These are phyloP conservation scores for Merluccius polli DNA, from an alignment of 2,797 vertebrate genomes.

Conservation along the genomic window DNA sequence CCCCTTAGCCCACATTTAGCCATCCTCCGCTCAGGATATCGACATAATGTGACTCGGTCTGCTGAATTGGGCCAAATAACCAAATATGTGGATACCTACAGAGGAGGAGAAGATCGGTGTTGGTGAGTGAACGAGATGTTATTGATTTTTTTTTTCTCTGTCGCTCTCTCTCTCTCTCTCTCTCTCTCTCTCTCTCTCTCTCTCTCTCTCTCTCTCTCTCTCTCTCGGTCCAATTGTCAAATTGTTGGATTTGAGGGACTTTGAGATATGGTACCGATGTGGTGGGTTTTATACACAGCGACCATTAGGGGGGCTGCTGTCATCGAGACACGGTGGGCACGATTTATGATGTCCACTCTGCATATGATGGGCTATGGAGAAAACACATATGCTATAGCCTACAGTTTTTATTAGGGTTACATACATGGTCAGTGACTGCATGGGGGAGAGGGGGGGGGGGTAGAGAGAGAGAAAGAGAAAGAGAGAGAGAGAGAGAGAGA, in stretches of 20 bases:
- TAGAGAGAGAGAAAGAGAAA: neutral
- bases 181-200: too few relatives aligned
- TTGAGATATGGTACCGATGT: too few relatives aligned
- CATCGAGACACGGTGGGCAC: neutral
- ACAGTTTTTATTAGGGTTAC: conserved; percentile 54
- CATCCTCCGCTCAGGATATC: conserved; percentile 58
- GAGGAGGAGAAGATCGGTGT: conserved; percentile 95
- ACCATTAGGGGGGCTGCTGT: neutral
- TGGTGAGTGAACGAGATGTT: conserved; percentile 73
- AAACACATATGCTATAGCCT: conserved; percentile 34
- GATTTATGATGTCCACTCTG: neutral
- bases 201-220: too few relatives aligned
- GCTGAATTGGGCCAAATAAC: conserved; percentile 60
- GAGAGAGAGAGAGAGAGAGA: conserved; percentile 2
- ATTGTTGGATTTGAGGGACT: too few relatives aligned
- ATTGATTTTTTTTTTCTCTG: too few relatives aligned
- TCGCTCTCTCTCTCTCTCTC: too few relatives aligned
- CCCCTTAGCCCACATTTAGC: conserved; percentile 43
- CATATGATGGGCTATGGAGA: conserved; percentile 26
- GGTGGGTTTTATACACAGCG: neutral
- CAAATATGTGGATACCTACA: conserved; percentile 88
- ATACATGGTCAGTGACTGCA: conserved; percentile 59
- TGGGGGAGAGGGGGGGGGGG: conserved; percentile 25
- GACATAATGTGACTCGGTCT: conserved; percentile 66
- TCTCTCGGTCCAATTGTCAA: conserved; percentile 23